These are phyloP conservation scores for Silurus glanis DNA, from an alignment of 2,113 vertebrate genomes.

Conservation along the genomic window DNA sequence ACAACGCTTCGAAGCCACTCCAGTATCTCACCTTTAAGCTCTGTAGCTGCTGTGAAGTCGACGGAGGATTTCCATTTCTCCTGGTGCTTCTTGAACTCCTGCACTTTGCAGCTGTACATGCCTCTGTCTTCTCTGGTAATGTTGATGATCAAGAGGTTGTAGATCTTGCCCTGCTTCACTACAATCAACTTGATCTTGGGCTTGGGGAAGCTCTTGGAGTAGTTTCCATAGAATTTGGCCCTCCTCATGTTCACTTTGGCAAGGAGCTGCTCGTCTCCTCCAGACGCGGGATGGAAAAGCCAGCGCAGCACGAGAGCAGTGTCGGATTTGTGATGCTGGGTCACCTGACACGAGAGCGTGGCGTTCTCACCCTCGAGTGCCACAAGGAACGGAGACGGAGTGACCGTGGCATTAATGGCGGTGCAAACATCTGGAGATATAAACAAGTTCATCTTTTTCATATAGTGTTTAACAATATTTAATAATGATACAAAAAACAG, in stretches of 20 bases:
- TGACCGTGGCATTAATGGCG: constrained; percentile 88
- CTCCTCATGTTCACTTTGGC: constrained; percentile 87
- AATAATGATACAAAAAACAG: too few relatives aligned
- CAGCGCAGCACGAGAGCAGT: constrained; percentile 87
- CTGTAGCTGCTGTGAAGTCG: constrained; percentile 77
- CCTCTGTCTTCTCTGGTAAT: constrained; percentile 81
- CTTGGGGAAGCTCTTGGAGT: constrained; percentile 78
- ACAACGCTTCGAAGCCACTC: not conserved
- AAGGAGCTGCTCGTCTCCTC: constrained; percentile 80
- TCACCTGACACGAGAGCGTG: constrained; percentile 84
- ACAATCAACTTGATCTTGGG: constrained; percentile 82
- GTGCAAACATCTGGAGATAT: constrained; percentile 74
- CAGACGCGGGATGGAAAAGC: constrained; percentile 74
- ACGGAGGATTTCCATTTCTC: constrained; percentile 88
- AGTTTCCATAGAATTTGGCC: constrained; percentile 90
- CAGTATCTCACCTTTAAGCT: constrained; percentile 67
- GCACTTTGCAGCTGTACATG: constrained; percentile 87
- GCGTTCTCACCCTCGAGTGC: constrained; percentile 84
- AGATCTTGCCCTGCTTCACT: constrained; percentile 78
- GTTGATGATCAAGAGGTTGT: constrained; percentile 80
- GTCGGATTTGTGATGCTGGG: constrained; percentile 78
- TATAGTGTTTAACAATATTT: too few relatives aligned
- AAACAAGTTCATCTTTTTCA: not conserved
- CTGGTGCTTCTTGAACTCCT: constrained; percentile 87
- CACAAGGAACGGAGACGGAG: constrained; percentile 80